Evolutionary conservation across 2,888 invertebrate genomes (phyloP), one percentile per base, ranked within the genome.

Genomic region (Leptinotarsa tumamoca): DNA sequence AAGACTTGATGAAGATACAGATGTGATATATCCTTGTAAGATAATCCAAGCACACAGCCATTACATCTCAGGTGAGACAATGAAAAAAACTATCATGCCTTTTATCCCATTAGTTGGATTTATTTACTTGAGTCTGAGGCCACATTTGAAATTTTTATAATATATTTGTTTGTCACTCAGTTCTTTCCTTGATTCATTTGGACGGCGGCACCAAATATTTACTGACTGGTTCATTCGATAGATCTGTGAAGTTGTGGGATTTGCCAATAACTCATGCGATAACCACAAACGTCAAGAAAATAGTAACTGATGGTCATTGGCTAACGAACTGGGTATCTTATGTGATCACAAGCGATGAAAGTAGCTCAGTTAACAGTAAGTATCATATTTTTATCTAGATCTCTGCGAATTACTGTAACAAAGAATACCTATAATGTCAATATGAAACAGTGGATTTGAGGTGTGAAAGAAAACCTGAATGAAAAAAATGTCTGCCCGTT

Each of bases 191-290:
- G 67, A 82, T 89, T 73, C 90, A 90, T 68, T 85, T 85, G 27
- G 79, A 87, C 70, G 91, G 90, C 14, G 92, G 92, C 78, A 91
- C 92, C 52, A 91, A 92, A 82, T 94, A 91, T 87, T 86, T 94
- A 68, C 90, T 93, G 58, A 92, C 93, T 0, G 92, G 92, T 2
- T 92, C 93, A 10, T 88, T 91, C 56, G 95, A 95, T 85, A 92
- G 93, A 66, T 89, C 90, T 73, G 90, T 92, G 33, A 93, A 92
- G 87, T 90, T 93, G 73, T 95, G 94, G 94, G 93, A 95, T 86
- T 90, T 94, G 71, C 87, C 69, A 87, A 90, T 79, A 84, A 86
- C 56, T 85, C 81, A 33, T 83, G 82, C 1, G 84, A 90, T 43
- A 43, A 85, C 82, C 51, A 78, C 78, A n/a, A 63, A 81, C 4